Conservation (phyloP, 2,113 vertebrate genomes). For the Pollachius pollachius region DNA sequence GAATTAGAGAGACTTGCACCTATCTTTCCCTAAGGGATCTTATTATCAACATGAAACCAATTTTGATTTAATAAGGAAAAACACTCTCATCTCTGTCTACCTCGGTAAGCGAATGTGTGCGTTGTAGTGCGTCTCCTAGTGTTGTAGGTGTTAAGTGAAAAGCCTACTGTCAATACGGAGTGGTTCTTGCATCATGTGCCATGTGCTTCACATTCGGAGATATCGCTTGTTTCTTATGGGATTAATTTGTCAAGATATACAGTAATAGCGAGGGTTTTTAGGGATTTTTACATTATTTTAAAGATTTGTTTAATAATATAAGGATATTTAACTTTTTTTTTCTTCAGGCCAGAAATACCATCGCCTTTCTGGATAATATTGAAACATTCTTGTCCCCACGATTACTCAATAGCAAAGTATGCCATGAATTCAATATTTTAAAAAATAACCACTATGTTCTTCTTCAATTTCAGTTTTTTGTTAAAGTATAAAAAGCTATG, state of each 20-base stretch:
- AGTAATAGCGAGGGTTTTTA: not conserved
- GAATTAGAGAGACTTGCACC: not conserved
- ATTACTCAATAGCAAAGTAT: too few species aligned
- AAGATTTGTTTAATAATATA: too few species aligned
- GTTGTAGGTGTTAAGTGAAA: slow-evolving; percentile 32
- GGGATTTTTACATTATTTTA: too few species aligned
- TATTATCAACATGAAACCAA: not conserved
- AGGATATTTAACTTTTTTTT: too few species aligned
- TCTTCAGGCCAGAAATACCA: too few species aligned
- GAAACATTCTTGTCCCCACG: too few species aligned
- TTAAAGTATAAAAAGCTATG: too few species aligned
- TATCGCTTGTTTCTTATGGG: slow-evolving; percentile 3
- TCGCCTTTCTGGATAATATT: too few species aligned
- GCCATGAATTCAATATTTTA: too few species aligned
- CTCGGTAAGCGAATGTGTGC: slow-evolving; percentile 52
- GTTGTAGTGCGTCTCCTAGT: slow-evolving; percentile 17
- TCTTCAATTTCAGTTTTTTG: too few species aligned
- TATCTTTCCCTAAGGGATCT: slow-evolving; percentile 19
- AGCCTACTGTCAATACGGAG: slow-evolving; percentile 58
- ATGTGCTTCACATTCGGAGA: slow-evolving; percentile 36
- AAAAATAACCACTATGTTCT: too few species aligned
- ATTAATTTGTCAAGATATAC: not conserved
- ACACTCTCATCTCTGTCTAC: not conserved
- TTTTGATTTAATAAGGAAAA: slow-evolving; percentile 6
- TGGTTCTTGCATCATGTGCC: slow-evolving; percentile 71